A percentile compares a stretch with the other conserved stretches of the same genome.
Conservation (phyloP, 2,888 invertebrate genomes). For the Mongoloraphidia duomilia region DNA sequence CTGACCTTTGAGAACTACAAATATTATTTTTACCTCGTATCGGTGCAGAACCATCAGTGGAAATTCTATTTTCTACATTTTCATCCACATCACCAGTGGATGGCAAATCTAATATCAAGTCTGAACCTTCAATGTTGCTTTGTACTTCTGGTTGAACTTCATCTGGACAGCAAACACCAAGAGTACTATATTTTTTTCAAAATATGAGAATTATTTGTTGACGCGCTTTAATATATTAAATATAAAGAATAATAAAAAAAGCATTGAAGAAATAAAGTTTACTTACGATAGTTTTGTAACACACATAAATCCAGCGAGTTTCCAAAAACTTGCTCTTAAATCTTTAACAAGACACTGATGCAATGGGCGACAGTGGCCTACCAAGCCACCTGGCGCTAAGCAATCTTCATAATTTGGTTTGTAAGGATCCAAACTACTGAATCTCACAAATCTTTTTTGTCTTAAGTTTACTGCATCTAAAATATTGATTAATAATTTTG, state of each 20-base stretch:
- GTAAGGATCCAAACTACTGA: too few species aligned
- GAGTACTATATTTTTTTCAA: slow-evolving; percentile 27
- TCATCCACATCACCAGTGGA: slow-evolving; percentile 28
- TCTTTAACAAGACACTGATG: slow-evolving; percentile 45
- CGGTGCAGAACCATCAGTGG: slow-evolving; percentile 11
- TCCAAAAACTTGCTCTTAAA: slow-evolving; percentile 40
- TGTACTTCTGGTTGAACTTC: slow-evolving; percentile 15
- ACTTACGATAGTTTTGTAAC: slow-evolving; percentile 50
- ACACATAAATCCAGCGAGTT: slow-evolving; percentile 52
- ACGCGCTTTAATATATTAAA: neutral
- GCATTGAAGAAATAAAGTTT: slow-evolving; percentile 10
- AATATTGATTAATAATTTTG: too few species aligned
- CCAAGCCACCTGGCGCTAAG: slow-evolving; percentile 38
- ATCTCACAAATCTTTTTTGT: too few species aligned
- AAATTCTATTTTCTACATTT: slow-evolving; percentile 15
- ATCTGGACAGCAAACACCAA: slow-evolving; percentile 66
- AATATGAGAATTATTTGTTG: neutral
- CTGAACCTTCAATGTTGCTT: neutral
- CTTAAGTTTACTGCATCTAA: too few species aligned
- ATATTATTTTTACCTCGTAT: slow-evolving; percentile 8
- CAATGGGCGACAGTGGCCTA: slow-evolving; percentile 40
- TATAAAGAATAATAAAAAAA: neutral
- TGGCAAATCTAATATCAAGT: slow-evolving; percentile 14
- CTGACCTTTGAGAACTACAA: neutral
- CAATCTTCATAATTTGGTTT: slow-evolving; percentile 34